Evolutionary conservation across 2,113 vertebrate genomes (phyloP), one percentile per base, ranked within the genome.

Genomic region (Mungos mungo): DNA sequence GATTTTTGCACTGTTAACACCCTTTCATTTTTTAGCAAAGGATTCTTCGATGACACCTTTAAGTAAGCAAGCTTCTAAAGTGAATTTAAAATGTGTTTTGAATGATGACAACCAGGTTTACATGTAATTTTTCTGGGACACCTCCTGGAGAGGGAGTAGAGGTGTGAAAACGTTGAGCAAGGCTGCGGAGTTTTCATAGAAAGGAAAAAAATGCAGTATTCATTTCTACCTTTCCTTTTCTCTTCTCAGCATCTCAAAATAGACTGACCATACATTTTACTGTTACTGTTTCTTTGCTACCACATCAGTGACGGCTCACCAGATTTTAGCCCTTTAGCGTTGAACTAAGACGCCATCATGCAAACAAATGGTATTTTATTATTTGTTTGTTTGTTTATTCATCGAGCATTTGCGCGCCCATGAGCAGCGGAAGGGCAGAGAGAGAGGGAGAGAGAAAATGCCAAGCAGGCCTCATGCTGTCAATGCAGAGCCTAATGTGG

Each of bases 181-280:
- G 65, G 96, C 52, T 76, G 12, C 27, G 21, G 71, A 41, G 38
- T 45, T 93, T 93, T 84, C 65, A 45, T 19, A 29, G 87, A 54
- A 88, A 95, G 92, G 65, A 63, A 69, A 50, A 88, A 16, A 92
- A 19, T 35, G 23, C 45, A 35, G 21, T 35, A 10, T 23, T 69
- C 6, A 15, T 91, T 90, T 93, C 57, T 68, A 72, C 85, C 63
- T 87, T 69, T 69, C 45, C 35, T 95, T 66, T 60, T 71, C 25
- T 71, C 47, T 89, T 54, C 92, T 89, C 81, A 69, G 33, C 45
- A 12, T 63, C 88, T 96, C 68, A 88, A 52, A 96, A 84, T 85
- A 90, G 76, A 79, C 31, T 52, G 13, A 21, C 27, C 25, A 8
- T 50, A 23, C 33, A 5, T 45, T 79, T 29, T 23, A 31, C 89